Base-by-base conservation (phyloP, 2,113 vertebrate species). In the Typhlomys cinereus region DNA sequence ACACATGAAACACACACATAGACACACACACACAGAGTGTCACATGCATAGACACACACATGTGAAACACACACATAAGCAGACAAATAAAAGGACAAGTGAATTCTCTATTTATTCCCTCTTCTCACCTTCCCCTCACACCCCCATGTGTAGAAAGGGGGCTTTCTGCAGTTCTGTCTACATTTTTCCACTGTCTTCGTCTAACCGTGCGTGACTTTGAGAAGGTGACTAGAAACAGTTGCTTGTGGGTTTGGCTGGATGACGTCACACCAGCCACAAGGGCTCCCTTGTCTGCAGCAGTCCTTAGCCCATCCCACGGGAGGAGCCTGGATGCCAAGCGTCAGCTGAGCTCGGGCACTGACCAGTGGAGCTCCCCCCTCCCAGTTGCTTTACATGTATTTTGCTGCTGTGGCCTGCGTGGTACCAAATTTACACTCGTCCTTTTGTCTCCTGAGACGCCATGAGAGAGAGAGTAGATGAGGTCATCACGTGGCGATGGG, bases 161-260 rank as follows among this genome's bases (percentile, higher is more conserved):
- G 81, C 90, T 59, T 96, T 90, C 93, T 93, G 93, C 67, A 64
- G 62, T 92, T 93, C 70, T 71, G 79, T 64, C 82, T 88, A 14
- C 7, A 41, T 95, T 96, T 97, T 94, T 87, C 90, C 59, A 78
- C 96, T 61, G 84, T 78, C 96, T 94, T 83, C 15, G 4, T 41
- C 39, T 96, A 89, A 62, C 73, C 80, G 78, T 48, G 74, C 85
- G 92, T 92, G 91, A 92, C 86, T 46, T 66, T 92, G 91, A n/a
- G 73, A 64, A 96, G 95, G 92, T 95, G 95, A 76, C 87, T 95
- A 93, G 96, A 91, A 94, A 88, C 81, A 52, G 34, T 92, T 95
- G 79, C 85, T 93, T 94, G 92, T 88, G 89, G 88, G 36, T 93
- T 93, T 64, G 0, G 18, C 86, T 95, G 94, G 88, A 84, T 95